phyloP scores from a whole-genome alignment of 2,113 vertebrate genomes.

The Dendrocopos noguchii region DNA sequence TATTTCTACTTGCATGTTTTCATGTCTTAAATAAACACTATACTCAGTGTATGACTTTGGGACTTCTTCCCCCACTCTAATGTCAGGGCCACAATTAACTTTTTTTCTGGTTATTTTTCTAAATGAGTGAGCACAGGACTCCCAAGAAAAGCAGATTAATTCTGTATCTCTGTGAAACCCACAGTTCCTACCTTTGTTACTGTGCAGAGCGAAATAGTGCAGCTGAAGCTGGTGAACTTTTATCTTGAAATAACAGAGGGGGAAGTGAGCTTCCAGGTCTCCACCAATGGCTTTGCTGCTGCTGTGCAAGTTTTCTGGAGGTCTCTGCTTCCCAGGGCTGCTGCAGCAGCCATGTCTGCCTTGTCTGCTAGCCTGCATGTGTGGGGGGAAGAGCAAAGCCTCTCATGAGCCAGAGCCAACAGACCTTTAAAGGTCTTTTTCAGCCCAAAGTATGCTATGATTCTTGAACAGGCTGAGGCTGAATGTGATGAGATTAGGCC shows the following conservation, averaged over 20 bases:
- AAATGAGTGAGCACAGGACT: background rate
- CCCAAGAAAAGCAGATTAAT: background rate
- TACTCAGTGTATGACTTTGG: background rate
- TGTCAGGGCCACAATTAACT: background rate
- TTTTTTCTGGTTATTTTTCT: background rate
- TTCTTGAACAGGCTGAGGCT: background rate
- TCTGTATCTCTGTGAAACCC: too few relatives aligned
- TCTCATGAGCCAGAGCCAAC: rapidly evolving
- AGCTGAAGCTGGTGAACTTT: background rate
- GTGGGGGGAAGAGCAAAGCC: background rate
- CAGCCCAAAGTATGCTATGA: background rate
- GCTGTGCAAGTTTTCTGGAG: background rate
- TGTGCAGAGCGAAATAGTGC: rapidly evolving
- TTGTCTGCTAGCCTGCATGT: rapidly evolving
- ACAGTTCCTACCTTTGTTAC: rapidly evolving
- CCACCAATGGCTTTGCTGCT: background rate
- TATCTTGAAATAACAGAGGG: background rate
- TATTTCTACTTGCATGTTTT: background rate
- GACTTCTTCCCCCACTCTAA: background rate
- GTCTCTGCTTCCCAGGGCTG: background rate
- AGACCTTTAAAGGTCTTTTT: background rate
- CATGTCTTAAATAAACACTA: slow-evolving; percentile 22
- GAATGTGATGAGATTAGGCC: rapidly evolving
- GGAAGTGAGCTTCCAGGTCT: background rate
- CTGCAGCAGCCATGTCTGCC: background rate